Evolutionary conservation across 2,888 invertebrate genomes (phyloP).

Genomic region (Phymatocera aterrima): DNA sequence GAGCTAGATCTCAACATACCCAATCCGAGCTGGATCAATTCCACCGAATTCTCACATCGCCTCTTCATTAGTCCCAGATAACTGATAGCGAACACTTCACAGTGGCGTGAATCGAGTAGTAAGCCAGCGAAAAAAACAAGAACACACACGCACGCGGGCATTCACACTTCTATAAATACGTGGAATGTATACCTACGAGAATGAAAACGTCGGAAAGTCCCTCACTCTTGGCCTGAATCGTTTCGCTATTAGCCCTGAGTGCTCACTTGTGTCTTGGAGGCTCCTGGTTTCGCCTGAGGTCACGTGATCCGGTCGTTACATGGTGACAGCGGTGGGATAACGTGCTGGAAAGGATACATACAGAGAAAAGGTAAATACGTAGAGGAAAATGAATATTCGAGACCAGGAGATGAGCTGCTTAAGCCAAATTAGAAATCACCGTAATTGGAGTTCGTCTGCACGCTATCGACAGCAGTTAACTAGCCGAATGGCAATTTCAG

Average conservation of each 20-base stretch:
- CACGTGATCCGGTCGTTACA: slow-evolving; percentile 69
- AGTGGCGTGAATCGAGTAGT: neutral
- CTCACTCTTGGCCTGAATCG: neutral
- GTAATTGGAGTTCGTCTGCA: slow-evolving; percentile 69
- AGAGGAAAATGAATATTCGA: neutral
- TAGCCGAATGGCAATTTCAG: too few species aligned
- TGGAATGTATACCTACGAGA: too few species aligned
- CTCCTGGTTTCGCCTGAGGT: slow-evolving; percentile 55
- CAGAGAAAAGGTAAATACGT: neutral
- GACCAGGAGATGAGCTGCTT: slow-evolving; percentile 55
- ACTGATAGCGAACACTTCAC: neutral
- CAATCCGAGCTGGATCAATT: neutral
- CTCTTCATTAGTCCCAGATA: neutral
- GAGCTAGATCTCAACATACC: neutral
- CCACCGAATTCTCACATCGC: neutral
- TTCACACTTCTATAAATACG: too few species aligned
- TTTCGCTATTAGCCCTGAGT: slow-evolving; percentile 10
- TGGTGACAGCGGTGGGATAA: slow-evolving; percentile 48
- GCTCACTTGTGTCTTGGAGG: slow-evolving; percentile 13
- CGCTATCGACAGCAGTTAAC: slow-evolving; percentile 64
- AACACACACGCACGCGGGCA: neutral
- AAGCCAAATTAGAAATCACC: slow-evolving; percentile 68
- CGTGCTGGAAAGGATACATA: neutral
- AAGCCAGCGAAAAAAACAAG: neutral
- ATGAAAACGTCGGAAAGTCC: neutral